These are phyloP conservation scores for Ornithoptera alexandrae DNA, from an alignment of 2,888 invertebrate genomes.

Conservation along the genomic window DNA sequence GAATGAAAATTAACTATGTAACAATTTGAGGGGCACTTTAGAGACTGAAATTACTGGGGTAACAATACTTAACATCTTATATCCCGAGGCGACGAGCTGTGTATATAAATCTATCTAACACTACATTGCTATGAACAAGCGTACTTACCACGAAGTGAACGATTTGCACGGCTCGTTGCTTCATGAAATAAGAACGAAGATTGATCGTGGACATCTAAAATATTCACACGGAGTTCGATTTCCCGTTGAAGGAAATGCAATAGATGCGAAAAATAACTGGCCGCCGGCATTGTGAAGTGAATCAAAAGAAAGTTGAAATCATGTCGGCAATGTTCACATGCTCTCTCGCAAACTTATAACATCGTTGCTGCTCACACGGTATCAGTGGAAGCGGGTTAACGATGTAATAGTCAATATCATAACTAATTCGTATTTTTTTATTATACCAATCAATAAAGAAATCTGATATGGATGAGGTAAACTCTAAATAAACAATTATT, in stretches of 20 bases:
- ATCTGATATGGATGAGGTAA: background rate
- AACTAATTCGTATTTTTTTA: slow-evolving; percentile 22
- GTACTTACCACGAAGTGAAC: too few relatives aligned
- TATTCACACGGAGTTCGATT: background rate
- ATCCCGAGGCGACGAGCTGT: too few relatives aligned
- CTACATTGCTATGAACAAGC: too few relatives aligned
- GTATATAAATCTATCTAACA: too few relatives aligned
- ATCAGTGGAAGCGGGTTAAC: slow-evolving; percentile 33
- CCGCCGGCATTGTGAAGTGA: slow-evolving; percentile 33
- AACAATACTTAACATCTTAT: too few relatives aligned
- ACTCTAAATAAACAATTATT: too few relatives aligned
- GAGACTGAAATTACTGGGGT: too few relatives aligned
- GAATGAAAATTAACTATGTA: too few relatives aligned
- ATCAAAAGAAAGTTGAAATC: slow-evolving; percentile 57
- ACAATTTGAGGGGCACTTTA: too few relatives aligned
- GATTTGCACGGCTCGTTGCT: too few relatives aligned
- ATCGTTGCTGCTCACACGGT: slow-evolving; percentile 35
- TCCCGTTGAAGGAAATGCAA: background rate
- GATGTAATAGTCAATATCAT: slow-evolving; percentile 22
- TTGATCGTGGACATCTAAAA: background rate
- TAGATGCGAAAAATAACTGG: background rate
- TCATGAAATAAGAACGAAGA: too few relatives aligned
- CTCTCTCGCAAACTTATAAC: slow-evolving; percentile 38
- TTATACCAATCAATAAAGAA: slow-evolving; percentile 4
- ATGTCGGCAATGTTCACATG: slow-evolving; percentile 44